A percentile compares a stretch with the other conserved stretches of the same genome.
phyloP scores from a whole-genome alignment of 2,113 vertebrate genomes.

The Melanotaenia duboulayi region DNA sequence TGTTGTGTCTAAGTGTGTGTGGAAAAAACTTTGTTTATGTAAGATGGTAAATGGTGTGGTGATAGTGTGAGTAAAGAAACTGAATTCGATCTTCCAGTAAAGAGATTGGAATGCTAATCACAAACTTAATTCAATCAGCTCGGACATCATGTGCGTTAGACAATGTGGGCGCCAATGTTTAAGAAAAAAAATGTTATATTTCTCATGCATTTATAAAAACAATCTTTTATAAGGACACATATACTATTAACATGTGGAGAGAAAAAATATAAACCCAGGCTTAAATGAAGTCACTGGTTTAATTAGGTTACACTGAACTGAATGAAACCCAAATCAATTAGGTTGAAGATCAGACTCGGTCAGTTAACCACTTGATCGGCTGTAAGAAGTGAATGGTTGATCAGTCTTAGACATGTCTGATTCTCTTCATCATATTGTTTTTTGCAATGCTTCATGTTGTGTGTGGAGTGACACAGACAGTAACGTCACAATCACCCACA shows the following conservation, averaged over 20 bases:
- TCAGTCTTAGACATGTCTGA: background rate
- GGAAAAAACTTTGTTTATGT: slow-evolving; percentile 25
- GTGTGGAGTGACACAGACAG: background rate
- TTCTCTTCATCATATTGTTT: background rate
- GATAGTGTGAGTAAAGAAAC: slow-evolving; percentile 7
- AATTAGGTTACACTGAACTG: too few species aligned
- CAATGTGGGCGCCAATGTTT: background rate
- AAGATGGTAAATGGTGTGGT: background rate
- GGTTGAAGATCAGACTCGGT: background rate
- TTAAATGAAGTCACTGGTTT: too few species aligned
- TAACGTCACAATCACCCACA: background rate
- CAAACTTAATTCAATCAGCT: background rate
- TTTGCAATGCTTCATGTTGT: background rate
- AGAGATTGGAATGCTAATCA: slow-evolving; percentile 33
- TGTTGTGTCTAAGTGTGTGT: slow-evolving; percentile 19
- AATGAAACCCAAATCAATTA: background rate
- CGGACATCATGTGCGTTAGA: background rate
- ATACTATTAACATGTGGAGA: too few species aligned
- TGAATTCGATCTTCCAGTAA: slow-evolving; percentile 48
- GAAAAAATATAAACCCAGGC: too few species aligned
- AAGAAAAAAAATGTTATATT: too few species aligned
- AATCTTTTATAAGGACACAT: too few species aligned
- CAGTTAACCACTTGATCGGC: background rate
- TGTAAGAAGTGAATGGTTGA: background rate
- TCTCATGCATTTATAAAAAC: too few species aligned